Evolutionary conservation across 2,797 vertebrate species (phyloP).

Genomic region (Aselliscus stoliczkanus): DNA sequence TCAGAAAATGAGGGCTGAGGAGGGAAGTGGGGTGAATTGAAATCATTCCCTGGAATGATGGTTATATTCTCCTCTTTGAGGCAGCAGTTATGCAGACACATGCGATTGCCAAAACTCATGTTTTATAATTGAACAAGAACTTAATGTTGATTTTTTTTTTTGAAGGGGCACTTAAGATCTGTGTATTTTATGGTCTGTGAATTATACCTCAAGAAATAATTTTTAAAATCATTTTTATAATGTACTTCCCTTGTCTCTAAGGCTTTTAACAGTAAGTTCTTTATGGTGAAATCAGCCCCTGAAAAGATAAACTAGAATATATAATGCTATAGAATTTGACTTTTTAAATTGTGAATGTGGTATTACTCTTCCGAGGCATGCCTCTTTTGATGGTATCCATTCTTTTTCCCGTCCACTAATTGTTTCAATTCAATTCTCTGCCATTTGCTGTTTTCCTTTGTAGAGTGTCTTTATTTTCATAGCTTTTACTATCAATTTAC

Average conservation of each 20-base stretch:
- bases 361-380: not conserved
- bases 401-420: not conserved
- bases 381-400: not conserved
- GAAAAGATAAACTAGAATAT: not conserved
- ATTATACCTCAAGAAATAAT: not conserved
- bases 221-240: not conserved
- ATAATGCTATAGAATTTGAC: not conserved
- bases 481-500: not conserved
- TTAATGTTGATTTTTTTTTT: not conserved
- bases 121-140: not conserved
- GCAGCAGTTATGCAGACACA: not conserved
- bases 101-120: not conserved
- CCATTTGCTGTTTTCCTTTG: not conserved
- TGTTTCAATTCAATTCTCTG: not conserved
- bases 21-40: not conserved
- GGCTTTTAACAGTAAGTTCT: not conserved
- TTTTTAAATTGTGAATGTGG: not conserved
- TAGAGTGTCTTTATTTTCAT: not conserved
- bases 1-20: not conserved
- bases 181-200: not conserved
- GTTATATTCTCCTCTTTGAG: not conserved
- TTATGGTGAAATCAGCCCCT: not conserved
- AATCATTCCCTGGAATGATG: not conserved
- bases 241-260: not conserved
- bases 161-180: not conserved